Evolutionary conservation across 2,797 vertebrate genomes (phyloP), one percentile per base, ranked within the genome.

Genomic region (Halcyon badia): DNA sequence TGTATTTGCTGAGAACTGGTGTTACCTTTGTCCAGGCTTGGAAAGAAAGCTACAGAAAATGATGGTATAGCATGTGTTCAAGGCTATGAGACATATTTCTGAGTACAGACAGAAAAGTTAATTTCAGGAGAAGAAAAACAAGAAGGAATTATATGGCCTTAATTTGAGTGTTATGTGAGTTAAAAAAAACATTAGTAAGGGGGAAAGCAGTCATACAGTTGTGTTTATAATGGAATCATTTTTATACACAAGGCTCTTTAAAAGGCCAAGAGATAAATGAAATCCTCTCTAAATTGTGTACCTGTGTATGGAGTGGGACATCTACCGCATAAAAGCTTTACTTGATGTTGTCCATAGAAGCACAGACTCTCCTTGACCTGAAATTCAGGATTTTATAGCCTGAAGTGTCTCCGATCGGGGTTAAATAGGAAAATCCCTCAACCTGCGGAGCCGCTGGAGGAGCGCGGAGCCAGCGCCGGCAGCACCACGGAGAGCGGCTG

Each of bases 401-500:
- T 20, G 64, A 78, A 58, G 14, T 18, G 41, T 17, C 24, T 57
- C 18, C 66, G 16, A 44, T 4, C 1, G 8, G 28, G 37, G 49
- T 6, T 58, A 77, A 69, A 78, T 0, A 13, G 11, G 39, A 20
- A 61, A 89, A 39, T 6, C 11, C 16, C 69, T 46, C n/a, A 35
- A 17, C 0, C 2, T 6, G 13, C 4, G n/a, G 58, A 64, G 35
- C 11, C 1, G 5, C 3, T 0, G 1, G 20, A n/a, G 48, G 20
- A 83, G 14, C 1, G 7, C 1, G 3, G 51, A 21, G 26, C 4
- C 2, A 21, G 26, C 18, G 1, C 6, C 54, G 86, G 91, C 94
- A 97, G 97, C 87, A 97, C 96, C 96, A 86, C 95, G 97, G 98
- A 97, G 95, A 98, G 95, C 60, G 33, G 5, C 51, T 19, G 16